Evolutionary conservation across 1,140 invertebrate genomes (phyloP), one percentile per base, ranked within the genome.

Genomic region (Sminthurinus signatus): DNA sequence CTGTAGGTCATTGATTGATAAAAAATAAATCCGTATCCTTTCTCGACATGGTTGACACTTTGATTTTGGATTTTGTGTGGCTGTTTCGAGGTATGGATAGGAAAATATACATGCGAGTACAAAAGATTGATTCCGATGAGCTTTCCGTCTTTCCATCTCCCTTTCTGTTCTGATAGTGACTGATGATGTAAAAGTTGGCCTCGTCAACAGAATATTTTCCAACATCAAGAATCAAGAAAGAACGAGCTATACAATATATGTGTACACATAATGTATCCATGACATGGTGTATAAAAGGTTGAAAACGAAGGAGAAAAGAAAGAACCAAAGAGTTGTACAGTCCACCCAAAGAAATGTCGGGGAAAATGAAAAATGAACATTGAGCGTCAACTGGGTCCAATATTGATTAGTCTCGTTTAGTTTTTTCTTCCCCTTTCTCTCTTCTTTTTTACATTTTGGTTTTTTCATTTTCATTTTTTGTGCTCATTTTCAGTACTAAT

Each of bases 381-480:
- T 15, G 42, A 62, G 59, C 60, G 60, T 67, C 65, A 67, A 62
- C 54, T 67, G 32, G n/a, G 14, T 56, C 56, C 48, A 51, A 55
- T 67, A 67, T 67, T 67, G 65, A 67, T 67, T 67, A 67, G 60
- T 67, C 60, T 67, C 65, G 62, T 62, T 67, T 62, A 60, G 36
- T 44, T 60, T 60, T 29, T 57, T 42, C 21, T 46, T 19, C 28
- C 51, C 15, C 51, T 28, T 23, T 31, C 27, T 27, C 19, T 54
- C 28, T 27, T 54, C 51, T 28, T 8, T 31, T 15, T 36, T 15
- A n/a, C n/a, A n/a, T n/a, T n/a, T n/a, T n/a, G n/a, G n/a, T n/a
- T n/a, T n/a, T n/a, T n/a, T n/a, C n/a, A n/a, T n/a, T n/a, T n/a
- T n/a, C n/a, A n/a, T n/a, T n/a, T n/a, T n/a, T n/a, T n/a, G n/a